phyloP scores from a whole-genome alignment of 2,888 invertebrate species.

The Pediacus dermestoides region DNA sequence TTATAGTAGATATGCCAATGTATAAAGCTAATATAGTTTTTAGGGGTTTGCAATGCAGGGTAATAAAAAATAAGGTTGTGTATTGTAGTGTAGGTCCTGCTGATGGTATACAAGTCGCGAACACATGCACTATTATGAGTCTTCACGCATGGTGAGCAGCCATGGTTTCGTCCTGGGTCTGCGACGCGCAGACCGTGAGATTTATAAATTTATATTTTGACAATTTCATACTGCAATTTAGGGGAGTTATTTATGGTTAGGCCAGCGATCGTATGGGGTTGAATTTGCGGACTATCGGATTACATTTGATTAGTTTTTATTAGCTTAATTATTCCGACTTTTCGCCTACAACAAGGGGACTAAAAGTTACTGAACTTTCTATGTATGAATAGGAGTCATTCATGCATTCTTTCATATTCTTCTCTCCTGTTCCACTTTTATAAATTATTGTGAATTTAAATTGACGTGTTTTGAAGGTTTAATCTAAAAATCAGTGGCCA shows the following conservation, averaged over 20 bases:
- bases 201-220: conserved; percentile 53
- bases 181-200: conserved; percentile 46
- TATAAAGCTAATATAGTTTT: too few species aligned
- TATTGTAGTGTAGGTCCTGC: conserved; percentile 27
- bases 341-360: too few species aligned
- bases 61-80: conserved; percentile 23
- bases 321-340: conserved; percentile 13
- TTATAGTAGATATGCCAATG: too few species aligned
- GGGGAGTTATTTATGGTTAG: conserved; percentile 46
- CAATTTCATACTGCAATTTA: conserved; percentile 48
- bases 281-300: conserved; percentile 32
- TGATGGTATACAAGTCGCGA: conserved; percentile 44
- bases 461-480: too few species aligned
- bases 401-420: too few species aligned
- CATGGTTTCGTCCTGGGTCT: conserved; percentile 31
- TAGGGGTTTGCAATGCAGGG: too few species aligned
- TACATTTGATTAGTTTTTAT: conserved; percentile 33
- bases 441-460: too few species aligned
- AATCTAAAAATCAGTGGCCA: neutral
- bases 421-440: too few species aligned
- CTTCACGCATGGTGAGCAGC: conserved; percentile 47
- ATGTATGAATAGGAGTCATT: too few species aligned
- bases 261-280: conserved; percentile 29
- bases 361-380: too few species aligned
- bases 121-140: conserved; percentile 45